Evolutionary conservation across 2,888 invertebrate genomes (phyloP), one percentile per base, ranked within the genome.

Genomic region (Anagyrus pseudococci): DNA sequence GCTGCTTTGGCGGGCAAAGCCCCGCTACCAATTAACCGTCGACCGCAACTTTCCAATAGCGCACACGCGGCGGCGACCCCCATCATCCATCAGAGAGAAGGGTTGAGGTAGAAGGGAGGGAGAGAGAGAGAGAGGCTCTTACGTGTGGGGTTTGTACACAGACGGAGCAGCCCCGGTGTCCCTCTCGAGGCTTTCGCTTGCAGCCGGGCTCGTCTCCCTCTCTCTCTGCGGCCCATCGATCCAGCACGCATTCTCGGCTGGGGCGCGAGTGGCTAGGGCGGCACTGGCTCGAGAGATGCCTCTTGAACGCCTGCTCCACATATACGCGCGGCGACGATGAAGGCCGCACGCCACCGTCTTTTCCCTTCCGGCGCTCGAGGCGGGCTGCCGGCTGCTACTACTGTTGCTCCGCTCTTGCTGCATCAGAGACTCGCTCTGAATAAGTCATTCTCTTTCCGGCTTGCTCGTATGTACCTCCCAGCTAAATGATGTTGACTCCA

Each of bases 21-120:
- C 52, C 60, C 41, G 52, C 49, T 33, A 58, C 63, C 52, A 61
- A 62, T 68, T 68, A 70, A 69, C 71, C 64, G 60, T 59, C 56
- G 54, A 60, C 62, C 66, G 49, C 67, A 58, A 60, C 56, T 68
- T 69, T 66, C 62, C 67, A 57, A 64, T 62, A 61, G 37, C 62
- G 58, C 62, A 2, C 26, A 40, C 53, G 17, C n/a, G 29, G 33
- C 17, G 15, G 25, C 26, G 3, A 20, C 20, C 29, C 20, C 23
- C 13, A 19, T 10, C 7, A 25, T 10, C 25, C n/a, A 26, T 26
- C 19, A n/a, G n/a, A n/a, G n/a, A n/a, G n/a, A n/a, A n/a, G n/a
- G n/a, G n/a, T n/a, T n/a, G n/a, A n/a, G n/a, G n/a, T n/a, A n/a
- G 8, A 37, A 37, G 3, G 8, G 33, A 8, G 33, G 15, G 33